Percentiles rank a stretch among this genome's conserved stretches.
phyloP scores from a whole-genome alignment of 2,797 vertebrate genomes.

The Sitta carolinensis region DNA sequence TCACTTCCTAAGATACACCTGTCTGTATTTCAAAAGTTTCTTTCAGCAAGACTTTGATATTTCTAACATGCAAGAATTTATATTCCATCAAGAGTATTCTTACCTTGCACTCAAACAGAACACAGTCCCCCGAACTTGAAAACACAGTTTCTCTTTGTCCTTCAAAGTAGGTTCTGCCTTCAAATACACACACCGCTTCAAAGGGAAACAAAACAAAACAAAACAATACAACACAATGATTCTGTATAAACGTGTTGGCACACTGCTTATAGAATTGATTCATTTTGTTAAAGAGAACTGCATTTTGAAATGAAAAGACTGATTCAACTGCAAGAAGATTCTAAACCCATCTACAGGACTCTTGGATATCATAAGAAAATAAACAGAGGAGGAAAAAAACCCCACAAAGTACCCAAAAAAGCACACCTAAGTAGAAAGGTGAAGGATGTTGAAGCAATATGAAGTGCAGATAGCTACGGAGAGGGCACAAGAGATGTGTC shows the following conservation, averaged over 20 bases:
- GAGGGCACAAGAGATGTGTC: rapidly evolving
- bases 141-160: slow-evolving; percentile 87
- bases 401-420: background rate
- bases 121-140: slow-evolving; percentile 86
- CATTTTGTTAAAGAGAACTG: background rate
- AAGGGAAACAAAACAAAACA: background rate
- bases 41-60: background rate
- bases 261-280: background rate
- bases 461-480: background rate
- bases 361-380: background rate
- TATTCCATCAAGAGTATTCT: slow-evolving; percentile 49
- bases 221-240: background rate
- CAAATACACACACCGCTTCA: slow-evolving; percentile 88
- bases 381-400: background rate
- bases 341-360: background rate
- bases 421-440: background rate
- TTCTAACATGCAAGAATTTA: background rate
- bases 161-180: slow-evolving; percentile 87
- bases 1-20: background rate
- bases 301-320: background rate
- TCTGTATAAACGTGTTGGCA: background rate
- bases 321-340: background rate
- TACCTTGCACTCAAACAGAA: slow-evolving; percentile 93
- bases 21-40: background rate
- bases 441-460: background rate